Evolutionary conservation across 2,888 invertebrate genomes (phyloP), one percentile per base, ranked within the genome.

Genomic region (Erebia ligea): DNA sequence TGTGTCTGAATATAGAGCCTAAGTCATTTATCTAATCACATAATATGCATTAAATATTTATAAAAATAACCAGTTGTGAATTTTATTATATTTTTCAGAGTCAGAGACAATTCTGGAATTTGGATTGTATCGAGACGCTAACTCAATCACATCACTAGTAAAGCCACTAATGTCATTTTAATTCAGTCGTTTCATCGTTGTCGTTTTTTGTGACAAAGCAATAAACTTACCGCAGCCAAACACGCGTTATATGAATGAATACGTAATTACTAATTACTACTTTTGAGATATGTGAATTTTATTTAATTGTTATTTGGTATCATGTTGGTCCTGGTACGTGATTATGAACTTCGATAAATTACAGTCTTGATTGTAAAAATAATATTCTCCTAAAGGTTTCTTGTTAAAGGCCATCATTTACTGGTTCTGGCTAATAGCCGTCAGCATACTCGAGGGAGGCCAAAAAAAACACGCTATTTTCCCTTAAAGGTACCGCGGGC

Each of bases 401-500:
- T 63, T 69, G 59, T 74, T 80, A 76, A 79, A 82, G 84, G 82
- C 81, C 78, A 81, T 80, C 81, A 81, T 83, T 83, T 76, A 76
- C 81, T 76, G 82, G 75, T 82, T 82, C 80, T 78, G 80, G 78
- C 80, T 84, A 84, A 87, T 80, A 81, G 82, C 79, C 78, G 80
- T 77, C 84, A 79, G 78, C 83, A 84, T 86, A 82, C 84, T 84
- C 82, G 77, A 77, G 81, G 77, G 78, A 79, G 80, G 81, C 82
- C 81, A 88, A 90, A 91, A 79, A 85, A 90, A 86, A 81, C 81
- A 86, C 80, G 86, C 84, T 81, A 86, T 87, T 86, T 85, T 81
- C 86, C 88, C 85, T 88, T 86, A 87, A 89, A 84, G 86, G 89
- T 81, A 84, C 88, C 87, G 90, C 85, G 84, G 83, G 83, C 84